phyloP scores from a whole-genome alignment of 1,140 invertebrate genomes.

The Delia radicum region DNA sequence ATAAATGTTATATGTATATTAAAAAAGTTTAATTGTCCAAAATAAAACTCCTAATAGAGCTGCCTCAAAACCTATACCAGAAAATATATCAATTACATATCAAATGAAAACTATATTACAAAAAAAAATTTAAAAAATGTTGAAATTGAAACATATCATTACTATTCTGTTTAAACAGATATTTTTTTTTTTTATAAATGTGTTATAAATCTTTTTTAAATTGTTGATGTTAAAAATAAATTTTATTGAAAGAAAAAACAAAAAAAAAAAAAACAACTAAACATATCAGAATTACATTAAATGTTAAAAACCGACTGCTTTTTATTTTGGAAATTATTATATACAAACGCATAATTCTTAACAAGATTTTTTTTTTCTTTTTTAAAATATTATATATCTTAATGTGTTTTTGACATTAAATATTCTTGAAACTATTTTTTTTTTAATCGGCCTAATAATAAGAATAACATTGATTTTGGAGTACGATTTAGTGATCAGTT shows the following conservation, averaged over 20 bases:
- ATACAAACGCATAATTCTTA: neutral
- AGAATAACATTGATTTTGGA: neutral
- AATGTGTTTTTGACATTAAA: neutral
- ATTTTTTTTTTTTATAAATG: slow-evolving; percentile 3
- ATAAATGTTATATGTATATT: neutral
- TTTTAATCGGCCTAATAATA: too few relatives aligned
- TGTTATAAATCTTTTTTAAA: neutral
- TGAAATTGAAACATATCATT: neutral
- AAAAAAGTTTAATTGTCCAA: neutral
- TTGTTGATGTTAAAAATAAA: neutral
- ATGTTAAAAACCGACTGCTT: neutral
- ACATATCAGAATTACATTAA: neutral
- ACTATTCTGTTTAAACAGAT: neutral
- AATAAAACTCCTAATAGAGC: slow-evolving; percentile 11
- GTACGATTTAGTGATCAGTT: too few relatives aligned
- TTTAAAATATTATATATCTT: neutral
- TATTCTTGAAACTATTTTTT: neutral
- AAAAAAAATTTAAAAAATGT: neutral
- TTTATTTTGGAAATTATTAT: neutral
- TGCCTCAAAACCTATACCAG: slow-evolving; percentile 19
- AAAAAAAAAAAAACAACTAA: neutral
- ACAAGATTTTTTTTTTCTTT: too few relatives aligned
- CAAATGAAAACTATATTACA: neutral
- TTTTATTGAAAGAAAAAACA: neutral
- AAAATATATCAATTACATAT: neutral